phyloP scores from a whole-genome alignment of 2,888 invertebrate species.

The Cheilosia urbana region DNA sequence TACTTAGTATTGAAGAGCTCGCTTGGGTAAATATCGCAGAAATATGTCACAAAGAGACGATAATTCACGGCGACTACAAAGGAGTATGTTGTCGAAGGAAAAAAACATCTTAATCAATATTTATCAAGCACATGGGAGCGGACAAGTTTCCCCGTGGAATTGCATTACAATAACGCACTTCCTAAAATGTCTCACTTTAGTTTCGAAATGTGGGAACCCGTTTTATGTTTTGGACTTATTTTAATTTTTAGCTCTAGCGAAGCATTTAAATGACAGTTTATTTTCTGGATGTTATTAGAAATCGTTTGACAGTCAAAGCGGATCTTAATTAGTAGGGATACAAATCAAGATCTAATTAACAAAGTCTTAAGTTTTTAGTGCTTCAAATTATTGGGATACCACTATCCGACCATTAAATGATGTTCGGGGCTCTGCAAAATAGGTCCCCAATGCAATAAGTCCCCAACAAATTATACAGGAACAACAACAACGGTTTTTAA shows the following conservation, averaged over 20 bases:
- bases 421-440: too few relatives aligned
- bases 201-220: too few relatives aligned
- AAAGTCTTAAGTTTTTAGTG: not conserved
- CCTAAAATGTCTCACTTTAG: too few relatives aligned
- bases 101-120: conserved; percentile 2
- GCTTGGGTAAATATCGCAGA: conserved; percentile 24
- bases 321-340: conserved; percentile 24
- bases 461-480: too few relatives aligned
- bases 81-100: conserved; percentile 7
- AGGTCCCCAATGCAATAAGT: too few relatives aligned
- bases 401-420: too few relatives aligned
- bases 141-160: not conserved
- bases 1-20: conserved; percentile 7
- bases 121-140: conserved; percentile 17
- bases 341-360: conserved; percentile 5
- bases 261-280: too few relatives aligned
- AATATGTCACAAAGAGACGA: conserved; percentile 3
- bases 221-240: too few relatives aligned
- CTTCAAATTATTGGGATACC: too few relatives aligned
- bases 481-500: too few relatives aligned
- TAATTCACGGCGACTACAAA: conserved; percentile 20
- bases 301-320: not conserved
- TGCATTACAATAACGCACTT: not conserved
- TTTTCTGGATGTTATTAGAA: too few relatives aligned
- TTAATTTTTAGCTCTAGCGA: too few relatives aligned